These are phyloP conservation scores for Nudaria mundana DNA, from an alignment of 2,888 invertebrate genomes.

Conservation along the genomic window DNA sequence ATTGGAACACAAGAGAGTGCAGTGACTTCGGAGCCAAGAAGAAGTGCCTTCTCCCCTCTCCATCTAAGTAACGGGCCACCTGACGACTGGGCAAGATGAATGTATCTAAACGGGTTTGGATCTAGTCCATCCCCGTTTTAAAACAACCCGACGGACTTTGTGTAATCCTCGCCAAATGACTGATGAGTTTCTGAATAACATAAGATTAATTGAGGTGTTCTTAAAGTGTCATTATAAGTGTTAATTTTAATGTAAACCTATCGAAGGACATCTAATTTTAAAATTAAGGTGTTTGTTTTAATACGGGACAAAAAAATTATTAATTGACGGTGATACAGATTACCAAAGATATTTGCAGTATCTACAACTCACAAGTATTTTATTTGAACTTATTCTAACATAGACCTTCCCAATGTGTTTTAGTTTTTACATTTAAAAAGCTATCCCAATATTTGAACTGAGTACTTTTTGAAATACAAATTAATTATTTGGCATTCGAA, in stretches of 20 bases:
- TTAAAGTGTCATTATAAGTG: constrained; percentile 25
- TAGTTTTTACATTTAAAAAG: no score
- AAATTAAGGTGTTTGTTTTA: constrained; percentile 12
- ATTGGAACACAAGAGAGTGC: constrained; percentile 73
- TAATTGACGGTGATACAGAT: constrained; percentile 16
- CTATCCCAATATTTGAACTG: no score
- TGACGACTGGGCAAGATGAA: constrained; percentile 86
- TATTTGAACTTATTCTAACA: no score
- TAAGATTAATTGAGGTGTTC: constrained; percentile 33
- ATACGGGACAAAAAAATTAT: no score
- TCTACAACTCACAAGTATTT: no score
- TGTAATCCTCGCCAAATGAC: constrained; percentile 34
- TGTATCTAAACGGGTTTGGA: constrained; percentile 60
- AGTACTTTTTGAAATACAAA: no score
- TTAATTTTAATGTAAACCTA: constrained; percentile 18
- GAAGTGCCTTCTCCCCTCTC: constrained; percentile 86
- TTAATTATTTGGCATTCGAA: no score
- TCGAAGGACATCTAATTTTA: constrained; percentile 9
- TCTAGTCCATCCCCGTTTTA: constrained; percentile 54
- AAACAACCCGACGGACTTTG: constrained; percentile 42
- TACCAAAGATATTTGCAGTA: no score
- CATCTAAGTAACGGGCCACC: constrained; percentile 65
- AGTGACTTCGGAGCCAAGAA: constrained; percentile 53
- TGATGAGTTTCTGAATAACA: constrained; percentile 37
- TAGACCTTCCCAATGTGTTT: no score